A percentile compares a stretch with the other conserved stretches of the same genome.
These are phyloP conservation scores for Centroberyx gerrardi DNA, from an alignment of 2,797 vertebrate species.

Conservation along the genomic window DNA sequence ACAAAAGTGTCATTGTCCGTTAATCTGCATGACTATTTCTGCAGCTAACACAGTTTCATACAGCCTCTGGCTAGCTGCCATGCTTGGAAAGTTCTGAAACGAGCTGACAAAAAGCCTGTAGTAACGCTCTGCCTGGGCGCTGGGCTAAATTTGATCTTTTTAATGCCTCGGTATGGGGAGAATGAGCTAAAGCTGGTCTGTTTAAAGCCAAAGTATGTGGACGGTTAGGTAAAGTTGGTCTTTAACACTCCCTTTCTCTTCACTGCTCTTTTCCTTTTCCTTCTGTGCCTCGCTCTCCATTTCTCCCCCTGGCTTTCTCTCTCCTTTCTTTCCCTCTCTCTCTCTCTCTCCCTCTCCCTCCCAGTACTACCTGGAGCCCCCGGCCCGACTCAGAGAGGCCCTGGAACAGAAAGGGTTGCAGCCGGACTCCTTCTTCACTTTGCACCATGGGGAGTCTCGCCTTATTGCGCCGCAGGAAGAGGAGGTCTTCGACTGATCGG, in stretches of 20 bases:
- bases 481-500: constrained; percentile 79
- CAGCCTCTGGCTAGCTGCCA: not conserved
- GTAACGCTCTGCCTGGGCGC: not conserved
- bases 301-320: not conserved
- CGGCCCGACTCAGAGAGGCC: constrained; percentile 88
- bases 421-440: constrained; percentile 91
- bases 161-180: not conserved
- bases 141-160: not conserved
- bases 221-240: not conserved
- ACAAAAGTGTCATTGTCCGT: constrained; percentile 49
- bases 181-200: not conserved
- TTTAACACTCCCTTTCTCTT: not conserved
- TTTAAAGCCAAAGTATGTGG: not conserved
- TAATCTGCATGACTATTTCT: constrained; percentile 32
- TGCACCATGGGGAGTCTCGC: constrained; percentile 93
- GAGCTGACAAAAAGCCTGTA: not conserved
- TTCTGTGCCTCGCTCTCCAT: not conserved
- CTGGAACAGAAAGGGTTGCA: constrained; percentile 89
- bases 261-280: not conserved
- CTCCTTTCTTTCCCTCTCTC: not conserved
- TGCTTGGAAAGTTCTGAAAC: not conserved
- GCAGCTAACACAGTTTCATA: constrained; percentile 9
- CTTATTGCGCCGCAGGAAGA: constrained; percentile 80
- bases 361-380: constrained; percentile 95
- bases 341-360: not conserved